Evolutionary conservation across 2,888 invertebrate species (phyloP).

Genomic region (Drosophila pegasa): DNA sequence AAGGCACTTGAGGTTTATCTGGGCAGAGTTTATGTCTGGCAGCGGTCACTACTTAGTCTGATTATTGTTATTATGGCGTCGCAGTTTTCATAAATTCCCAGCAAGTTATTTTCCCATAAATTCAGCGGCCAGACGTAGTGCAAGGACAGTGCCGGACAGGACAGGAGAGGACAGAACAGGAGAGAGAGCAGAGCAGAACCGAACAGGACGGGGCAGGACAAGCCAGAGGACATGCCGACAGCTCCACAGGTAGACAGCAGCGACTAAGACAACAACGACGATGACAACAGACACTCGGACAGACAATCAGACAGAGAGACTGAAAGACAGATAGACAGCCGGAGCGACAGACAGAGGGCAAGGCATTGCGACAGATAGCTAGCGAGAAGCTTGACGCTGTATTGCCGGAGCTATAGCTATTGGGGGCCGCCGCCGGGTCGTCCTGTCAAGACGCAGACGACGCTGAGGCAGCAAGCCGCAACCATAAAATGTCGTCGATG

Average conservation of each 20-base stretch:
- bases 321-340: not conserved
- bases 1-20: conserved; percentile 67
- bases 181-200: conserved; percentile 4
- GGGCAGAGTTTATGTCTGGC: conserved; percentile 75
- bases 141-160: conserved; percentile 7
- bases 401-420: not conserved
- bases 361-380: conserved; percentile 15
- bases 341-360: conserved; percentile 22
- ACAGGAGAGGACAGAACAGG: conserved; percentile 12
- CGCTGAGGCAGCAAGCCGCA: conserved; percentile 37
- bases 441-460: conserved; percentile 75
- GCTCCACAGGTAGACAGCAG: conserved; percentile 43
- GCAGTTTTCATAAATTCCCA: conserved; percentile 81
- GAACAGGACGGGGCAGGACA: conserved; percentile 15
- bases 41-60: conserved; percentile 81
- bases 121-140: conserved; percentile 54
- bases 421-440: conserved; percentile 10
- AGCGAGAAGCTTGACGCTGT: conserved; percentile 7
- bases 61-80: conserved; percentile 81
- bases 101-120: conserved; percentile 81
- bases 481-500: conserved; percentile 47
- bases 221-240: conserved; percentile 37
- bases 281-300: conserved; percentile 19
- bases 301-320: conserved; percentile 9
- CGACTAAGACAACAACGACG: conserved; percentile 24